Conservation (phyloP, 92 coral and sea anemone species). For the Phenganax stokvisi region DNA sequence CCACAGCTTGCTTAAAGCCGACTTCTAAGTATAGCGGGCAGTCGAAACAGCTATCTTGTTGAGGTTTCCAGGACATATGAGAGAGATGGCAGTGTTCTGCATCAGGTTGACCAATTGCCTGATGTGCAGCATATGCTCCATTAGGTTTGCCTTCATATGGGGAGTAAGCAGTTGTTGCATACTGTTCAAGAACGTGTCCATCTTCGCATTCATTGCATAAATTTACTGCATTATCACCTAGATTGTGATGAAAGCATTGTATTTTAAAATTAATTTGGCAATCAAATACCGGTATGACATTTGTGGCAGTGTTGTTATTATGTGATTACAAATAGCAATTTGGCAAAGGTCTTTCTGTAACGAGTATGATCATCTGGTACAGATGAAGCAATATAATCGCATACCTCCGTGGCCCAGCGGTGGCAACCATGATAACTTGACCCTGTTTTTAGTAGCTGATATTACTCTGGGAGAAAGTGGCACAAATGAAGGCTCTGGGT, state of each 20-base stretch:
- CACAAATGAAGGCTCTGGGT: slow-evolving; percentile 76
- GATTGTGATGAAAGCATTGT: neutral
- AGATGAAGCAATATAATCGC: neutral
- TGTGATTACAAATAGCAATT: neutral
- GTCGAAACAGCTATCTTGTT: slow-evolving; percentile 41
- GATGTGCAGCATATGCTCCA: slow-evolving; percentile 79
- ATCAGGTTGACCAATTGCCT: slow-evolving; percentile 92
- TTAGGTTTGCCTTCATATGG: slow-evolving; percentile 57
- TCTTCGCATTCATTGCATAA: slow-evolving; percentile 77
- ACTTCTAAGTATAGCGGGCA: slow-evolving; percentile 62
- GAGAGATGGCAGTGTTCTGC: slow-evolving; percentile 60
- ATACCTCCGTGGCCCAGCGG: slow-evolving; percentile 84
- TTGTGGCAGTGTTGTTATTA: neutral
- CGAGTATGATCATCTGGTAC: neutral
- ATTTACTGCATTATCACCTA: slow-evolving; percentile 64
- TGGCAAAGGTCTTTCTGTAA: no score
- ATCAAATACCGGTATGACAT: neutral
- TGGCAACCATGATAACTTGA: slow-evolving; percentile 81
- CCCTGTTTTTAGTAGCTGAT: slow-evolving; percentile 48
- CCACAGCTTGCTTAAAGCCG: slow-evolving; percentile 83
- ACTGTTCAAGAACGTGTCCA: slow-evolving; percentile 74
- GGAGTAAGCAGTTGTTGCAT: slow-evolving; percentile 77
- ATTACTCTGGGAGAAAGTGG: slow-evolving; percentile 92
- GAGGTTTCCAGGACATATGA: slow-evolving; percentile 61
- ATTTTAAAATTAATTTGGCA: neutral